Conservation (phyloP, 2,888 invertebrate genomes). For the Exocentrus adspersus region DNA sequence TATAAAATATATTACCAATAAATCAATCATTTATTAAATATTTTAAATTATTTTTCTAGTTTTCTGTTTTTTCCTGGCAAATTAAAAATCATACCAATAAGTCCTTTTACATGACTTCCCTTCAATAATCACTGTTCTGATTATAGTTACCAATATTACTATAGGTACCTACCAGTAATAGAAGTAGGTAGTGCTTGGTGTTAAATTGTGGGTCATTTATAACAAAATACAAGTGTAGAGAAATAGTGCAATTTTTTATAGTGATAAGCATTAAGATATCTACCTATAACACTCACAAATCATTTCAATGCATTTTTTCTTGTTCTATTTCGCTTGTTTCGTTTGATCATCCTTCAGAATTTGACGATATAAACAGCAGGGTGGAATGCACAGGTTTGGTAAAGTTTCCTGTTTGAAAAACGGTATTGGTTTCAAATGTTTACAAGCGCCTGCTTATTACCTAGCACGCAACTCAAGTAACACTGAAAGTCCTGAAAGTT, state of each 20-base stretch:
- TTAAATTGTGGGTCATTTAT: too few relatives aligned
- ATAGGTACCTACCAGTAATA: too few relatives aligned
- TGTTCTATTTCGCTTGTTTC: too few relatives aligned
- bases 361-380: constrained; percentile 17
- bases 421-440: constrained; percentile 45
- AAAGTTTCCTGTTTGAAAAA: constrained; percentile 26
- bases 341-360: not conserved
- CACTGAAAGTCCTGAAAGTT: constrained; percentile 52
- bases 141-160: too few relatives aligned
- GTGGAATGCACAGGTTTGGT: constrained; percentile 18
- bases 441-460: constrained; percentile 57
- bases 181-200: too few relatives aligned
- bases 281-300: constrained; percentile 11
- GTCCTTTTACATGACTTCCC: too few relatives aligned
- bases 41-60: too few relatives aligned
- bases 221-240: not conserved
- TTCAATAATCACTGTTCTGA: too few relatives aligned
- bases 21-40: too few relatives aligned
- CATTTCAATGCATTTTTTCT: not conserved
- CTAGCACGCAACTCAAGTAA: constrained; percentile 55
- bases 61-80: too few relatives aligned
- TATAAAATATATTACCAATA: too few relatives aligned
- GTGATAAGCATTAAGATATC: not conserved
- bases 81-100: too few relatives aligned
- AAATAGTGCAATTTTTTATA: not conserved